Evolutionary conservation across 35 echinoderm and acorn worm species (phyloP).

Genomic region (Heliocidaris tuberculata): DNA sequence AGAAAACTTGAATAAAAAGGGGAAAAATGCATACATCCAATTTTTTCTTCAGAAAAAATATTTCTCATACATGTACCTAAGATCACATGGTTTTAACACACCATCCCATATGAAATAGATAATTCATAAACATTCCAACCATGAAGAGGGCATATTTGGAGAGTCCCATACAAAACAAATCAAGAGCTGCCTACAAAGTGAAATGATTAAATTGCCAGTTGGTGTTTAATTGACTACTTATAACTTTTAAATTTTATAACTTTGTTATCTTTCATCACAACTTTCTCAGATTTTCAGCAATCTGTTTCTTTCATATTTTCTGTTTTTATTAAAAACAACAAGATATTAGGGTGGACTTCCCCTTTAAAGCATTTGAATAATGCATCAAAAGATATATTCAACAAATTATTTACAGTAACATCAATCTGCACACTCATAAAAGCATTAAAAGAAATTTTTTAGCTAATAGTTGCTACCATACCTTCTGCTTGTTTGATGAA

Average conservation of each 20-base stretch:
- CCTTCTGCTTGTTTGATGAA: conserved; percentile 67
- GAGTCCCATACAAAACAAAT: not conserved
- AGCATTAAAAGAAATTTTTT: too few relatives aligned
- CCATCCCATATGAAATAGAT: not conserved
- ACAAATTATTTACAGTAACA: not conserved
- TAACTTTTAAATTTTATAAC: too few relatives aligned
- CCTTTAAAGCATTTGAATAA: too few relatives aligned
- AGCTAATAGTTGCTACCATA: not conserved
- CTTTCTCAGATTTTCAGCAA: too few relatives aligned
- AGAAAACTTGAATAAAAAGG: not conserved
- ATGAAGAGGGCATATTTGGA: not conserved
- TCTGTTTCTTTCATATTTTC: too few relatives aligned
- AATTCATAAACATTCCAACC: not conserved
- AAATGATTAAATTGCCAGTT: too few relatives aligned
- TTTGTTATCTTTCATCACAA: too few relatives aligned
- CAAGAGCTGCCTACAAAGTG: not conserved
- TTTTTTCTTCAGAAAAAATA: not conserved
- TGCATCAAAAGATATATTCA: too few relatives aligned
- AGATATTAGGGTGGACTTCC: too few relatives aligned
- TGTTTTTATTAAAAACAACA: too few relatives aligned
- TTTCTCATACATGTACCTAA: not conserved
- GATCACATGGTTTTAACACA: not conserved
- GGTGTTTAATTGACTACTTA: too few relatives aligned
- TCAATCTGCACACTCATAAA: not conserved
- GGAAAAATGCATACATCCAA: not conserved